Evolutionary conservation across 2,113 vertebrate genomes (phyloP).

Genomic region (Tupaia tana): DNA sequence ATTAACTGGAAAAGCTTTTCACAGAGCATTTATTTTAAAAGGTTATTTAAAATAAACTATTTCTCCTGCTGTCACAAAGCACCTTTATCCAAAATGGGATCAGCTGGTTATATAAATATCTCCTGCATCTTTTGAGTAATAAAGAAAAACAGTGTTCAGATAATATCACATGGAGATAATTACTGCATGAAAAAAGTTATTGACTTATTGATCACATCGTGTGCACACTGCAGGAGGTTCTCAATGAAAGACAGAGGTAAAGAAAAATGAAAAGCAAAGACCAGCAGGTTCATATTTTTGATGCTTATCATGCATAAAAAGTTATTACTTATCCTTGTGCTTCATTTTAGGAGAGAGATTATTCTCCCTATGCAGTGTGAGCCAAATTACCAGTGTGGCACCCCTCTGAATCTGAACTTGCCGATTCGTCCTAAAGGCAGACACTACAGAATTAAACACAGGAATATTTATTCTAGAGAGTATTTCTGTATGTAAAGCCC

Average conservation of each 20-base stretch:
- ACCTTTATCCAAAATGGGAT: conserved; percentile 89
- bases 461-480: conserved; percentile 77
- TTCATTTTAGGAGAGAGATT: conserved; percentile 90
- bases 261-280: conserved; percentile 91
- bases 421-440: conserved; percentile 80
- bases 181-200: conserved; percentile 94
- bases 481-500: conserved; percentile 74
- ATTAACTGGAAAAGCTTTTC: conserved; percentile 78
- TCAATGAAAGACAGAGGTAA: conserved; percentile 89
- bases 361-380: conserved; percentile 91
- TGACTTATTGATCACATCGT: conserved; percentile 94
- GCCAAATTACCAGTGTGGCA: conserved; percentile 90
- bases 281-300: conserved; percentile 92
- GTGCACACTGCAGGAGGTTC: conserved; percentile 90
- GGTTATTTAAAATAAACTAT: conserved; percentile 87
- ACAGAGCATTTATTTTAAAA: conserved; percentile 83
- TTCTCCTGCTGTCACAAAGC: conserved; percentile 86
- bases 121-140: conserved; percentile 90
- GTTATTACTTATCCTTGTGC: conserved; percentile 91
- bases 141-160: conserved; percentile 90
- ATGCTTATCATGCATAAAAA: conserved; percentile 94
- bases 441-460: conserved; percentile 82
- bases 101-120: conserved; percentile 90
- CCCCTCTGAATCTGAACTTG: conserved; percentile 87
- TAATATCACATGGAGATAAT: conserved; percentile 93